These are phyloP conservation scores for Bhutanitis thaidina DNA, from an alignment of 2,888 invertebrate species.

Conservation along the genomic window DNA sequence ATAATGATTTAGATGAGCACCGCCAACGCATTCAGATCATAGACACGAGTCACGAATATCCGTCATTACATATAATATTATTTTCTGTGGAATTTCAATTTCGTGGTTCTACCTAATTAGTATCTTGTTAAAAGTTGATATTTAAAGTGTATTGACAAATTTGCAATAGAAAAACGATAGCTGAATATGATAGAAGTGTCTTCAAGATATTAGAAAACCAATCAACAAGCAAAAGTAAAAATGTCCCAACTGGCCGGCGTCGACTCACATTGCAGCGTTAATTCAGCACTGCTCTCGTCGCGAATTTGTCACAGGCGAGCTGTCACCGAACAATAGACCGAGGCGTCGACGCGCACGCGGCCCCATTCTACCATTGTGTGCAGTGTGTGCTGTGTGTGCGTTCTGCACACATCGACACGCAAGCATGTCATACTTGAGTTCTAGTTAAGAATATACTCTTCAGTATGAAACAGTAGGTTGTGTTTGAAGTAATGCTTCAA, in stretches of 20 bases:
- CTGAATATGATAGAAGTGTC: too few species aligned
- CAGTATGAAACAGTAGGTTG: background rate
- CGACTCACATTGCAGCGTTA: background rate
- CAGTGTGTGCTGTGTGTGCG: background rate
- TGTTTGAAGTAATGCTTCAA: too few species aligned
- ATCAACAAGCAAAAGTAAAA: background rate
- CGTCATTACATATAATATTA: too few species aligned
- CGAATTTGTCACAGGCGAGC: conserved; percentile 7
- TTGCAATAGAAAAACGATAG: too few species aligned
- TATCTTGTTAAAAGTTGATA: too few species aligned
- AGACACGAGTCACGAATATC: too few species aligned
- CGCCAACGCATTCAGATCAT: too few species aligned
- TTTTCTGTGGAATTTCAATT: too few species aligned
- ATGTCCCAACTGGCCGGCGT: background rate
- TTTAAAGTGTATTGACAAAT: too few species aligned
- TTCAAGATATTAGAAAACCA: background rate
- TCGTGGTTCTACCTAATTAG: too few species aligned
- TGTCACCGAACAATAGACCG: background rate
- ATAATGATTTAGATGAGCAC: too few species aligned
- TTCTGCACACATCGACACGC: background rate
- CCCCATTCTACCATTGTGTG: background rate
- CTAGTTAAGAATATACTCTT: background rate
- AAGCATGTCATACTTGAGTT: background rate
- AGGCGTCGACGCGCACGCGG: background rate
- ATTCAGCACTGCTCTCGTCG: background rate